Base-by-base conservation (phyloP, 2,113 vertebrate genomes). In the Halcyon senegalensis region DNA sequence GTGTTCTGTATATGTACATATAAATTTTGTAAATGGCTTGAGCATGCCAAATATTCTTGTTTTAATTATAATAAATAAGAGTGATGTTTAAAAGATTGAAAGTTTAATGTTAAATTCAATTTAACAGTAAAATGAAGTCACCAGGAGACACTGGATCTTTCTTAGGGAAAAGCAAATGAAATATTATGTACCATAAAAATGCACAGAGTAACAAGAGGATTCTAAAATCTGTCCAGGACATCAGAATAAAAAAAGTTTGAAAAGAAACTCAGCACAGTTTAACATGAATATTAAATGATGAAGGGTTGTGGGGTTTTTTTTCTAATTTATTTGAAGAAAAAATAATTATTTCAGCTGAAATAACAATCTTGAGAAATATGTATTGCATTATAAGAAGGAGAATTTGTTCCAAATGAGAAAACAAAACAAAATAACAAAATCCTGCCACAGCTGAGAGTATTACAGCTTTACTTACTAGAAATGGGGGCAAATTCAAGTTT, bases 1-100 rank as follows among this genome's bases (percentile, higher is more conserved):
- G 28, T 90, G n/a, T 94, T 96, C 85, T 75, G 17, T 82, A 24
- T 89, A 87, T 77, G 53, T 39, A 79, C 43, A 44, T 86, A 97
- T 91, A 89, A 16, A 95, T 96, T 97, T 90, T 94, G 35, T 51
- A 96, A 97, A 95, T 94, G 73, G n/a, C 39, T 96, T 93, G 60
- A 90, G 58, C 58, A 72, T 94, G 90, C n/a, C 87, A 96, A 70
- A 90, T 96, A 94, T 82, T 97, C 77, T 96, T 93, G 55, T 94
- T 98, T 96, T 96, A 96, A 97, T 97, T 95, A 95, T 69, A 96
- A 58, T 33, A 91, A 94, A 93, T 78, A 96, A 96, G 69, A 97
- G 2, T 43, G 35, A 95, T 94, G 64, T 50, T 90, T 95, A 35
- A 68, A 74, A 86, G 75, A 92, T 23, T 89, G 80, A 93, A 95